Evolutionary conservation across 1,140 invertebrate genomes (phyloP).

Genomic region (Trissolcus basalis): DNA sequence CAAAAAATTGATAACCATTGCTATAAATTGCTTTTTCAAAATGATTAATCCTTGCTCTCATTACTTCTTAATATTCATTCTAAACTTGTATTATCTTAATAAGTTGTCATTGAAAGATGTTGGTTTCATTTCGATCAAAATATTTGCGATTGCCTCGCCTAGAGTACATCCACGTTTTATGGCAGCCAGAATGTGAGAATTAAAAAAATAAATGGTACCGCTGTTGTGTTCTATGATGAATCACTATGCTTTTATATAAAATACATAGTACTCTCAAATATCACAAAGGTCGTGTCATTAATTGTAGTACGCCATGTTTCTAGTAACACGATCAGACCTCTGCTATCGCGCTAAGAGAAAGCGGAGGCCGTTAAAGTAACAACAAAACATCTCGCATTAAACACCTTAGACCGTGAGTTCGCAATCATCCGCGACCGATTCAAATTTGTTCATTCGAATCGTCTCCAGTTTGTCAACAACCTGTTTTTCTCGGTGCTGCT

Average conservation of each 20-base stretch:
- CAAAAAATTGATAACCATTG: no score
- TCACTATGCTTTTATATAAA: conserved; percentile 57
- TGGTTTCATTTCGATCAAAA: conserved; percentile 3
- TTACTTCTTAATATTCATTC: no score
- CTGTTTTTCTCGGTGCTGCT: no score
- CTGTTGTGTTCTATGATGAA: conserved; percentile 46
- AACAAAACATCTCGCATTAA: background rate
- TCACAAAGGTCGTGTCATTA: conserved; percentile 61
- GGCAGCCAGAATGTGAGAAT: conserved; percentile 67
- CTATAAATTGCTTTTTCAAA: no score
- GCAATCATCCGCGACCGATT: background rate
- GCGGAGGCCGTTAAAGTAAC: conserved; percentile 4
- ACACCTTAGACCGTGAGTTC: background rate
- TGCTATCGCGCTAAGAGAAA: conserved; percentile 2
- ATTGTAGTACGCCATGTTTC: conserved; percentile 40
- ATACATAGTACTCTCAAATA: conserved; percentile 62
- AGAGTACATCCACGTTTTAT: conserved; percentile 52
- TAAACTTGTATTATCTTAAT: no score
- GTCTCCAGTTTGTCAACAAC: no score
- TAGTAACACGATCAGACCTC: conserved; percentile 39
- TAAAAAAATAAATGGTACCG: conserved; percentile 66
- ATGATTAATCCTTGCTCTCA: no score
- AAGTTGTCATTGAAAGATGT: background rate
- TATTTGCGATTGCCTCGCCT: conserved; percentile 19
- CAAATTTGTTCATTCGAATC: background rate